phyloP scores from a whole-genome alignment of 2,797 vertebrate genomes.

The Labeo calbasu region DNA sequence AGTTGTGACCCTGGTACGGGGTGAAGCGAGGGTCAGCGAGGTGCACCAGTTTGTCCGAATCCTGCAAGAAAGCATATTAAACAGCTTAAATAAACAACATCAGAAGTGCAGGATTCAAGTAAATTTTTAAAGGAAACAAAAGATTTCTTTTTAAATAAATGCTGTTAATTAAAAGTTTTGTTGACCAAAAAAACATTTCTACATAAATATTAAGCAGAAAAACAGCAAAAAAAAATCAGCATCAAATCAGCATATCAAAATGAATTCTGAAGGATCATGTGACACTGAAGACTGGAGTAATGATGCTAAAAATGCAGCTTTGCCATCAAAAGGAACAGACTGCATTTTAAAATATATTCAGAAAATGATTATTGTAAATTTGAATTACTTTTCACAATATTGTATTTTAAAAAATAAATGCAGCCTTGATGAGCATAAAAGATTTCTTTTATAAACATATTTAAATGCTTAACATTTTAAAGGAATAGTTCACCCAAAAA shows the following conservation, averaged over 20 bases:
- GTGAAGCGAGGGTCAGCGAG: slow-evolving; percentile 78
- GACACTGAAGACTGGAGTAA: neutral
- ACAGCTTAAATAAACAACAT: neutral
- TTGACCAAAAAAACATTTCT: too few species aligned
- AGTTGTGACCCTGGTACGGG: slow-evolving; percentile 91
- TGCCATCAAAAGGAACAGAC: neutral
- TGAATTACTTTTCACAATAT: neutral
- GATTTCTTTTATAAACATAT: neutral
- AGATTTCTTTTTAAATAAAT: too few species aligned
- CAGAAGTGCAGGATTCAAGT: neutral
- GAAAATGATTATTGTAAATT: neutral
- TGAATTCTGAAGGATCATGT: neutral
- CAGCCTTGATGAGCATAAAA: neutral
- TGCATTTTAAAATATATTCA: neutral
- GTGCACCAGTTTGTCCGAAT: slow-evolving; percentile 78
- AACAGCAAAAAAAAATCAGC: too few species aligned
- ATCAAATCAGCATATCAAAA: neutral
- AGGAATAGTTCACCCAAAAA: too few species aligned
- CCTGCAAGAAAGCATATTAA: slow-evolving; percentile 74
- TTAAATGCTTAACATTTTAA: too few species aligned
- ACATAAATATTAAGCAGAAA: too few species aligned
- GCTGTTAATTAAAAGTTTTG: too few species aligned
- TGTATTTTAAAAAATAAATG: neutral
- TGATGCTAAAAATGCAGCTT: neutral
- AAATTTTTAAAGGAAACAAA: too few species aligned